Percentiles rank a stretch among this genome's conserved stretches.
phyloP scores from a whole-genome alignment of 2,888 invertebrate species.

The Eupithecia exiguata region DNA sequence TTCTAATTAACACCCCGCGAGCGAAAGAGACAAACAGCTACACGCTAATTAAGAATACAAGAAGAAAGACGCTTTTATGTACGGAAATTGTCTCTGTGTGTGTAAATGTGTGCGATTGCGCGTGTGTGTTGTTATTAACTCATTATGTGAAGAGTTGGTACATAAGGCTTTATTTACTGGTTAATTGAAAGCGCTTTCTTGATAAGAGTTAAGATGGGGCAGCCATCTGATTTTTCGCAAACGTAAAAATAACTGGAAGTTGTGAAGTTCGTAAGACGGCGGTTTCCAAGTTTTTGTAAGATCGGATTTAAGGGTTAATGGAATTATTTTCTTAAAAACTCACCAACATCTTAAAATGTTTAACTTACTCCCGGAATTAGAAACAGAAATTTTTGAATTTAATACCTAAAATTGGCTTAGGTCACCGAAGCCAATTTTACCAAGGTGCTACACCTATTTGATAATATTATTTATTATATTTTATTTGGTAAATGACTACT shows the following conservation, averaged over 20 bases:
- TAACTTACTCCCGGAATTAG: not conserved
- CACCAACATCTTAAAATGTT: not conserved
- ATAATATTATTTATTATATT: too few relatives aligned
- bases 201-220: conserved; percentile 69
- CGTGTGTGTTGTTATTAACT: conserved; percentile 80
- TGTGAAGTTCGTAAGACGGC: conserved; percentile 32
- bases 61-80: conserved; percentile 86
- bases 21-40: conserved; percentile 71
- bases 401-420: not conserved
- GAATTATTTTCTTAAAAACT: conserved; percentile 23
- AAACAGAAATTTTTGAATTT: not conserved
- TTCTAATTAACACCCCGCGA: conserved; percentile 77
- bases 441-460: not conserved
- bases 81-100: conserved; percentile 65
- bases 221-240: conserved; percentile 37
- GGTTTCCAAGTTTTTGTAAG: conserved; percentile 38
- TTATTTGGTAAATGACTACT: too few relatives aligned
- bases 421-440: too few relatives aligned
- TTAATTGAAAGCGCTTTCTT: conserved; percentile 81
- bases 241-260: conserved; percentile 18
- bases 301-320: conserved; percentile 32
- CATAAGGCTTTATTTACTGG: conserved; percentile 78
- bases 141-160: conserved; percentile 83
- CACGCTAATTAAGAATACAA: conserved; percentile 89
- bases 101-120: conserved; percentile 59